Base-by-base conservation (phyloP, 2,113 vertebrate species). In the Spizaetus ornatus region DNA sequence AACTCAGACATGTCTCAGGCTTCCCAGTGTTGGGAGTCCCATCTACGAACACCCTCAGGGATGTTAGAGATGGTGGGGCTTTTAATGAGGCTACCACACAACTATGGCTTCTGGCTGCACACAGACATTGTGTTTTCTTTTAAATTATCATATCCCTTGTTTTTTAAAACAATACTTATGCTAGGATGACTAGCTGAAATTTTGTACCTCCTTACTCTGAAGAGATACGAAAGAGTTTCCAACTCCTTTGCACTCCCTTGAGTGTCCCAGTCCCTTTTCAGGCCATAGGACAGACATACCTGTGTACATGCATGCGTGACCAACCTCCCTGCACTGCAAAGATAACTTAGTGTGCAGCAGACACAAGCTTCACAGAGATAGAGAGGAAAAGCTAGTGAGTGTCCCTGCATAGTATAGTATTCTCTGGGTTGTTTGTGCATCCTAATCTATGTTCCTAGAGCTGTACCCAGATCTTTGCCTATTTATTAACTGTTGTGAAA, bases 301-400 rank as follows among this genome's bases (percentile, higher is more conserved):
- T 13, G 16, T 21, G 19, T 36, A 23, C 4, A 17, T 16, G 7
- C 34, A 17, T 8, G 15, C 0, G 0, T 38, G 17, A 7, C 86
- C 16, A 65, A 7, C 2, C 18, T 40, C 40, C 31, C 23, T 34
- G 9, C 12, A 5, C 12, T 15, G 7, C 40, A 70, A 92, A 55
- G 29, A 10, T 34, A 70, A 67, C 34, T 85, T 40, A 26, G 10
- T 32, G 6, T 32, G 43, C 40, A 76, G 26, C 17, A 65, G 22
- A 73, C 22, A 72, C 36, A n/a, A 72, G 36, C 11, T 80, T 80
- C 47, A 32, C 21, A 50, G 47, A 76, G 9, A 29, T 0, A 59
- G 11, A 73, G 29, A 80, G 32, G n/a, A 86, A 78, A 91, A 69
- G 5, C 9, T 36, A 45, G 12, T 17, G 16, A 63, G 4, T 31